phyloP scores from a whole-genome alignment of 2,888 invertebrate genomes.

The Thecocarcelia acutangulata region DNA sequence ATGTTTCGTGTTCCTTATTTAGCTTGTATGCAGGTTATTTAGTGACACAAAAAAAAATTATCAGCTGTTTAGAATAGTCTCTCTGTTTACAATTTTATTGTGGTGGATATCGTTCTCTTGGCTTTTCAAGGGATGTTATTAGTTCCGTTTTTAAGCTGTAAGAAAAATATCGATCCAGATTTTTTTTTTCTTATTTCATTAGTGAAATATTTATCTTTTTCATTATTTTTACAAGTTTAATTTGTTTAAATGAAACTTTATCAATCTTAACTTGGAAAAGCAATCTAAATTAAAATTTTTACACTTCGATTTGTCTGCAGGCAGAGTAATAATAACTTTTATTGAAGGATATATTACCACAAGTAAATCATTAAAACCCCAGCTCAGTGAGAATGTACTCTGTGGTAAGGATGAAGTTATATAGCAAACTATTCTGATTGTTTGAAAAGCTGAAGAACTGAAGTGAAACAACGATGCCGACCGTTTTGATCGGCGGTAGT shows the following conservation, averaged over 20 bases:
- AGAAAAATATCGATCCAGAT: conserved; percentile 64
- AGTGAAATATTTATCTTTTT: not conserved
- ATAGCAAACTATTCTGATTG: conserved; percentile 10
- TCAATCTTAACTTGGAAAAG: conserved; percentile 11
- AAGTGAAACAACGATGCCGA: no score
- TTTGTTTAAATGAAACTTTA: not conserved
- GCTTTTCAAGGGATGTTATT: conserved; percentile 43
- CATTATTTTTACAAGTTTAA: not conserved
- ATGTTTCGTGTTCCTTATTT: conserved; percentile 1
- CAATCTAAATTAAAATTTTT: not conserved
- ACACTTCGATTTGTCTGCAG: conserved; percentile 27
- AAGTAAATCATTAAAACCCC: conserved; percentile 42
- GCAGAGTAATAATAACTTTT: conserved; percentile 8
- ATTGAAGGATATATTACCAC: conserved; percentile 21
- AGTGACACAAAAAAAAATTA: conserved; percentile 54
- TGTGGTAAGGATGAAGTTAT: conserved; percentile 51
- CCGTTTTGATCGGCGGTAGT: no score
- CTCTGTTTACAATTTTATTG: conserved; percentile 59
- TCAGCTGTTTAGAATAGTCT: conserved; percentile 58
- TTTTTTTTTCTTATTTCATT: conserved; percentile 13
- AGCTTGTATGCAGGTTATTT: not conserved
- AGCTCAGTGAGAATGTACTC: conserved; percentile 50
- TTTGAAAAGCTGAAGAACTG: no score
- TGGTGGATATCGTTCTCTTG: conserved; percentile 7
- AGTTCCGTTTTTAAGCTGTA: conserved; percentile 37